A percentile compares a stretch with the other conserved stretches of the same genome.
These are phyloP conservation scores for Ochotona princeps DNA, from an alignment of 2,113 vertebrate species.

Conservation along the genomic window DNA sequence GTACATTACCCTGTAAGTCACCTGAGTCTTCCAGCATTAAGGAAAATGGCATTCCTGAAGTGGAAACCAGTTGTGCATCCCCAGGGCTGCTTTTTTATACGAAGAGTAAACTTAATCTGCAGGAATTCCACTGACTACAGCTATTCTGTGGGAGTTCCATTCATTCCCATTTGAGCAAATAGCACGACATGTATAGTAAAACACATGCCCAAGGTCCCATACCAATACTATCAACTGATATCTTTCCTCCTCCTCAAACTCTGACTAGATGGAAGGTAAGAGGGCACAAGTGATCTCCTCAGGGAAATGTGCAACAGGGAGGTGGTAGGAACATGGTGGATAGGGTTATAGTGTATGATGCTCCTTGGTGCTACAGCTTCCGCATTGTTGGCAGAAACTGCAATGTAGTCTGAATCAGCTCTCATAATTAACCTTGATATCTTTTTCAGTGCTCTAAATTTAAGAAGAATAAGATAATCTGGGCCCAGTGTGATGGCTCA, in stretches of 20 bases:
- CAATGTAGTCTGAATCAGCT: not conserved
- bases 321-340: not conserved
- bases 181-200: not conserved
- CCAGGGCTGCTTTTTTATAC: not conserved
- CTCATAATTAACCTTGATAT: not conserved
- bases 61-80: not conserved
- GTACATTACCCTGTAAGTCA: not conserved
- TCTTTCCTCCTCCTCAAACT: not conserved
- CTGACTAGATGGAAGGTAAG: not conserved
- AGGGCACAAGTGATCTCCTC: not conserved
- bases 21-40: not conserved
- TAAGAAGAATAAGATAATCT: not conserved
- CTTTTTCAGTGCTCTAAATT: not conserved
- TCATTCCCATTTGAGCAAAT: not conserved
- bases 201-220: rapidly evolving
- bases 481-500: too few relatives aligned
- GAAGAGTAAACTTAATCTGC: not conserved
- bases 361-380: not conserved
- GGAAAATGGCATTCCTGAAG: not conserved
- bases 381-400: not conserved
- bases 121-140: not conserved
- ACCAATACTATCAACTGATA: not conserved
- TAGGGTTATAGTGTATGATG: not conserved
- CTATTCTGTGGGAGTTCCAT: not conserved
- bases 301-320: not conserved